Conservation (phyloP, 2,888 invertebrate species). For the Trichacis sp. region DNA sequence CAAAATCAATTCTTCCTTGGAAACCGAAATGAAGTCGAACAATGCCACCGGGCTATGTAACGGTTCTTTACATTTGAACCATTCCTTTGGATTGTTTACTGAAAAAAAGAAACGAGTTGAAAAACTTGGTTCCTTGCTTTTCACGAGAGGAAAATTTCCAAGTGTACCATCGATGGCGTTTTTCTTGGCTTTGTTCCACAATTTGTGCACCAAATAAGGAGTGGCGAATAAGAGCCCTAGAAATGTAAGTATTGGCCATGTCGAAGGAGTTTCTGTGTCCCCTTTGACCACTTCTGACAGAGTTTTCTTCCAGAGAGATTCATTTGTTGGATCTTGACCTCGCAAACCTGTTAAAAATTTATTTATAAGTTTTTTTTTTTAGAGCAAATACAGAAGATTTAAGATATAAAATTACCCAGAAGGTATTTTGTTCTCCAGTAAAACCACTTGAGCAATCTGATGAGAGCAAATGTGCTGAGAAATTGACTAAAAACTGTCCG, state of each 20-base stretch:
- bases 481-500: slow-evolving; percentile 87
- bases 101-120: slow-evolving; percentile 40
- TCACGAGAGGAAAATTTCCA: too few relatives aligned
- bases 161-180: slow-evolving; percentile 53
- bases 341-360: too few relatives aligned
- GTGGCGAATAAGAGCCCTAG: slow-evolving; percentile 89
- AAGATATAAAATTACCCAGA: too few relatives aligned
- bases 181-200: slow-evolving; percentile 52
- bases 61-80: slow-evolving; percentile 73
- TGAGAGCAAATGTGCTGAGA: slow-evolving; percentile 87
- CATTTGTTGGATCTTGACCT: slow-evolving; percentile 56
- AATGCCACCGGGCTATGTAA: slow-evolving; percentile 76
- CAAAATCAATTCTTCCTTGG: slow-evolving; percentile 83
- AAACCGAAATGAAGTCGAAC: slow-evolving; percentile 81
- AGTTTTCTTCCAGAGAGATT: slow-evolving; percentile 64
- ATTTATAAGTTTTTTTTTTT: too few relatives aligned
- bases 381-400: too few relatives aligned
- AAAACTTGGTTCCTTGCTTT: too few relatives aligned
- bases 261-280: slow-evolving; percentile 69
- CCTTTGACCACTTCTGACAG: slow-evolving; percentile 63
- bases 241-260: slow-evolving; percentile 92
- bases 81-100: slow-evolving; percentile 78
- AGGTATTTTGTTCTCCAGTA: slow-evolving; percentile 80
- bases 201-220: slow-evolving; percentile 79
- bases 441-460: slow-evolving; percentile 84